Evolutionary conservation across 2,113 vertebrate genomes (phyloP).

Genomic region (Leptodactylus fuscus): DNA sequence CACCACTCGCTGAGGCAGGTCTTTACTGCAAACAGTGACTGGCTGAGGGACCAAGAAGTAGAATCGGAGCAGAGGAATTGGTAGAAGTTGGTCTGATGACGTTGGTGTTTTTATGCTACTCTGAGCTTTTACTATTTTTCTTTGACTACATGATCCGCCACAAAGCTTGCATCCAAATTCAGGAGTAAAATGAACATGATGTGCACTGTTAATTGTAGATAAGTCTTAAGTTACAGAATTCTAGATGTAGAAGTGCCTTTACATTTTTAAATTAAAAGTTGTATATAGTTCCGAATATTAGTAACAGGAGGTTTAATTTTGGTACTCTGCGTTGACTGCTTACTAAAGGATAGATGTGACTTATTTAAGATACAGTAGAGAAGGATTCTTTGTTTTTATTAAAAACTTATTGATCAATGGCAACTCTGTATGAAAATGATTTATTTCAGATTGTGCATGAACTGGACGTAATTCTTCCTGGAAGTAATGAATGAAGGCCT

Average conservation of each 20-base stretch:
- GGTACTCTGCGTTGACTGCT: constrained; percentile 37
- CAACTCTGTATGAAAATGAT: neutral
- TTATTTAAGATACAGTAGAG: constrained; percentile 39
- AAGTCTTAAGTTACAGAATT: neutral
- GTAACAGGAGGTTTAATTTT: constrained; percentile 26
- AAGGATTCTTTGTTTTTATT: constrained; percentile 7
- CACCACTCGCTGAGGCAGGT: too few relatives aligned
- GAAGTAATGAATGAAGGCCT: neutral
- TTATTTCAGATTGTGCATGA: neutral
- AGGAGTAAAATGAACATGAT: constrained; percentile 60
- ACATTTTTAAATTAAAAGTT: constrained; percentile 54
- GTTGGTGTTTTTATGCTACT: too few relatives aligned
- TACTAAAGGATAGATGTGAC: constrained; percentile 35
- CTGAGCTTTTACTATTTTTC: too few relatives aligned
- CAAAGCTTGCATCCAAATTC: neutral
- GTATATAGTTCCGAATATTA: constrained; percentile 49
- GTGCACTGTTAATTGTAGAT: constrained; percentile 70
- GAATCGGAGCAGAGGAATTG: too few relatives aligned
- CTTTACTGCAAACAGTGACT: too few relatives aligned
- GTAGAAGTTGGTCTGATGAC: too few relatives aligned
- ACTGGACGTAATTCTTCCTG: neutral
- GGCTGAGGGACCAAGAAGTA: too few relatives aligned
- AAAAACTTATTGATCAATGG: constrained; percentile 13
- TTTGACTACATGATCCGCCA: neutral
- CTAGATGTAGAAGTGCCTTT: constrained; percentile 79